Evolutionary conservation across 2,113 vertebrate genomes (phyloP), one percentile per base, ranked within the genome.

Genomic region (Gallinago paraguaiae): DNA sequence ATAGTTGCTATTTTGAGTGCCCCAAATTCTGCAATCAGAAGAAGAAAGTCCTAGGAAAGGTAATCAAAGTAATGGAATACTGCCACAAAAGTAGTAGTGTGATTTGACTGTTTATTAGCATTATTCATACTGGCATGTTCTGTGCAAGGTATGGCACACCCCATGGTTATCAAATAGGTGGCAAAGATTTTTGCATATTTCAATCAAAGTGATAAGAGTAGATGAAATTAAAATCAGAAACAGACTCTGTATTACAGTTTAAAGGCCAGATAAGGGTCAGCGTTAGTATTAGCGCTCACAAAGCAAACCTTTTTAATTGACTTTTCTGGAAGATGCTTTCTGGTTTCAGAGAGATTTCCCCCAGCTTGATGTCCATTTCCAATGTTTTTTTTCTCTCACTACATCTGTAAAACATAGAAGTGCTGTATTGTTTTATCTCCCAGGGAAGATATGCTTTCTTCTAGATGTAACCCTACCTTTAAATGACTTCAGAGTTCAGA

Each of bases 361-460:
- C 30, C 78, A 77, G 70, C 88, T 74, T 59, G 2, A 80, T 70
- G 92, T 95, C 86, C 77, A 24, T 92, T 93, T 94, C 90, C 94
- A 95, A 9, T 37, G 53, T 76, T 71, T 82, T 64, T 82, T 59
- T 6, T 2, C 13, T 82, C 48, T 63, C 22, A 2, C 90, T 95
- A 97, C 96, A 97, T 97, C 96, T 97, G 95, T 68, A 97, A 97
- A 94, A 83, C 88, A 95, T 97, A 92, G 95, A 94, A 88, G 59
- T 61, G 54, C 91, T 93, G 91, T 93, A 92, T 95, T 97, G 90
- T 95, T 97, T 97, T 97, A 96, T 97, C 96, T 97, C 96, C 93
- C 90, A 93, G 83, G 91, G 93, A 97, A 96, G 97, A 94, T 96
- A 96, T 88, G 48, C 84, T 95, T 97, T 96, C 82, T 95, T 87